These are phyloP conservation scores for Thryonomys swinderianus DNA, from an alignment of 2,113 vertebrate species.

Conservation along the genomic window DNA sequence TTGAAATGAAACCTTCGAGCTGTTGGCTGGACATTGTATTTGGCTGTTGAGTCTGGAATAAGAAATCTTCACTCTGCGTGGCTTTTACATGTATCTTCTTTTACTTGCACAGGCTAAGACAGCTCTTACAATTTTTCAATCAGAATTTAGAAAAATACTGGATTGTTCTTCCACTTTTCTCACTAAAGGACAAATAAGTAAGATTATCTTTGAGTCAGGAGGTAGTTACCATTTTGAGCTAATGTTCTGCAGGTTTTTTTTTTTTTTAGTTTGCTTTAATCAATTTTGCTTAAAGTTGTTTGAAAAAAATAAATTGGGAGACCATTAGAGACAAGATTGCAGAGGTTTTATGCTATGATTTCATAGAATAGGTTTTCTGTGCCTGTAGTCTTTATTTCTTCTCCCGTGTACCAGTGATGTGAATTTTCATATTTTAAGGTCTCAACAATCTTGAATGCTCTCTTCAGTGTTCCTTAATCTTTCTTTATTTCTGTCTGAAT, in stretches of 20 bases:
- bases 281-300: conserved; percentile 24
- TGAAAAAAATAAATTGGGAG: background rate
- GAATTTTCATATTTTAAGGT: background rate
- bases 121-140: conserved; percentile 20
- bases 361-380: background rate
- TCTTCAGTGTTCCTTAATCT: background rate
- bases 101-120: background rate
- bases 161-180: background rate
- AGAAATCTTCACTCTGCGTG: background rate
- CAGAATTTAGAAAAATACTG: background rate
- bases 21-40: conserved; percentile 50
- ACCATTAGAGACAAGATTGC: background rate
- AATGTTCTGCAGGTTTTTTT: background rate
- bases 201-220: background rate
- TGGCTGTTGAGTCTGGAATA: conserved; percentile 54
- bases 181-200: conserved; percentile 13
- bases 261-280: background rate
- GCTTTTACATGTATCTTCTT: conserved; percentile 38
- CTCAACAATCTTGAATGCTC: background rate
- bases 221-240: background rate
- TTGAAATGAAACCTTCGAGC: conserved; percentile 64
- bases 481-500: background rate
- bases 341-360: background rate
- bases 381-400: background rate
- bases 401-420: background rate